Evolutionary conservation across 37 sponge, comb jelly and placozoan genomes (phyloP).

Genomic region (Ephydatia muelleri): DNA sequence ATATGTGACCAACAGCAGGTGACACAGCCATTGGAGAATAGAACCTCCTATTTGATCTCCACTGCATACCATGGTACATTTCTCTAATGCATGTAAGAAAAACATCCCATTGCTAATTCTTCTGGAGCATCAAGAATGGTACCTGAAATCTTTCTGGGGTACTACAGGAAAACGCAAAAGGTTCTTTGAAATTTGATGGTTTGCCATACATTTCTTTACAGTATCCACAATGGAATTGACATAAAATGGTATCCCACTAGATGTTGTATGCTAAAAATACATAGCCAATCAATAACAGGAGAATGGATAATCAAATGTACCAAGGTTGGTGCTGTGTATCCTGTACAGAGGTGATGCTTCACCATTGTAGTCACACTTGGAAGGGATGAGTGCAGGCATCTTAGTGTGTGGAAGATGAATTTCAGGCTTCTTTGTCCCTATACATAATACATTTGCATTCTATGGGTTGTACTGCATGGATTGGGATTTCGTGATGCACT

Average conservation of each 20-base stretch:
- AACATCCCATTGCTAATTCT: no score
- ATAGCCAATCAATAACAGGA: background rate
- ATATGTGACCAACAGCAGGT: background rate
- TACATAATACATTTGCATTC: background rate
- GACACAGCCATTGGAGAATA: background rate
- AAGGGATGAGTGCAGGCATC: background rate
- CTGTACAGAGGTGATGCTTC: background rate
- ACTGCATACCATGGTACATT: background rate
- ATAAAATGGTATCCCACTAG: background rate
- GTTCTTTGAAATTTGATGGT: background rate
- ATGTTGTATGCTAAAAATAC: background rate
- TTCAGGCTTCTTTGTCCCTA: background rate
- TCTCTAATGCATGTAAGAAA: background rate
- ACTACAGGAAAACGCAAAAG: background rate
- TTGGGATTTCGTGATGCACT: background rate
- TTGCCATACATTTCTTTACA: background rate
- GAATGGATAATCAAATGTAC: background rate
- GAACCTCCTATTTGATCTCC: background rate
- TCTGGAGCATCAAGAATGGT: background rate
- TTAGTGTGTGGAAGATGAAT: background rate
- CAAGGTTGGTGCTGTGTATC: background rate
- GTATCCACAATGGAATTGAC: background rate
- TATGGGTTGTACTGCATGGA: no score
- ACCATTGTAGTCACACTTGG: background rate
- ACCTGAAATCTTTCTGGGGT: background rate